phyloP scores from a whole-genome alignment of 2,113 vertebrate genomes.

The Microcebus ravelobensis region DNA sequence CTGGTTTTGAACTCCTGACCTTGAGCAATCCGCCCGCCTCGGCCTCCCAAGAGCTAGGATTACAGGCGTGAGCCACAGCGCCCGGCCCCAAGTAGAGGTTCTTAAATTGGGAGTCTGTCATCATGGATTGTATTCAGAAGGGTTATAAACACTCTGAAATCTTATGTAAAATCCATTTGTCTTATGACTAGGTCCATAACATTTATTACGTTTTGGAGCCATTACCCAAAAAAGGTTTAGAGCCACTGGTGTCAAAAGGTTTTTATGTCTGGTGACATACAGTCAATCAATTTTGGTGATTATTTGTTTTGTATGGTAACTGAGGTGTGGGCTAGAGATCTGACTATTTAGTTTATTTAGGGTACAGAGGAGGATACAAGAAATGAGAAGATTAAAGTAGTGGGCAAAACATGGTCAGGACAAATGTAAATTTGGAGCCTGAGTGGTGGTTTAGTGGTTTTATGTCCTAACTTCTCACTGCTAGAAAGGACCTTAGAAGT shows the following conservation, averaged over 20 bases:
- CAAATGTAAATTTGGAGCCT: neutral
- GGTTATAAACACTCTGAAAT: neutral
- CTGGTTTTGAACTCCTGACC: no score
- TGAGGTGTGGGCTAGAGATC: neutral
- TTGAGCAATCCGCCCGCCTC: no score
- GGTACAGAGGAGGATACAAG: neutral
- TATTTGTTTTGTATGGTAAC: conserved; percentile 15
- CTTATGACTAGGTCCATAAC: neutral
- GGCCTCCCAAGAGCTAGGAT: no score
- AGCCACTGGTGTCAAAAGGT: neutral
- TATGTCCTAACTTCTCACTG: neutral
- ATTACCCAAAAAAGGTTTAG: neutral
- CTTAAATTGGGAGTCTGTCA: neutral
- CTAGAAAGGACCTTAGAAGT: neutral
- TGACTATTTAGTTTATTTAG: neutral
- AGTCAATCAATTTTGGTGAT: neutral
- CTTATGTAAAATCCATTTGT: neutral
- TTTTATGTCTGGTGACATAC: neutral
- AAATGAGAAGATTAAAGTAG: neutral
- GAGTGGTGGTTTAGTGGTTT: neutral
- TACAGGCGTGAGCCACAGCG: no score
- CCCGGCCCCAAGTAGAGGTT: neutral
- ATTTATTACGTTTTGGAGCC: neutral
- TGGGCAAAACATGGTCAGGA: neutral
- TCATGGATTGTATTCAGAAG: neutral